phyloP scores from a whole-genome alignment of 2,113 vertebrate genomes.

The Junco hyemalis region DNA sequence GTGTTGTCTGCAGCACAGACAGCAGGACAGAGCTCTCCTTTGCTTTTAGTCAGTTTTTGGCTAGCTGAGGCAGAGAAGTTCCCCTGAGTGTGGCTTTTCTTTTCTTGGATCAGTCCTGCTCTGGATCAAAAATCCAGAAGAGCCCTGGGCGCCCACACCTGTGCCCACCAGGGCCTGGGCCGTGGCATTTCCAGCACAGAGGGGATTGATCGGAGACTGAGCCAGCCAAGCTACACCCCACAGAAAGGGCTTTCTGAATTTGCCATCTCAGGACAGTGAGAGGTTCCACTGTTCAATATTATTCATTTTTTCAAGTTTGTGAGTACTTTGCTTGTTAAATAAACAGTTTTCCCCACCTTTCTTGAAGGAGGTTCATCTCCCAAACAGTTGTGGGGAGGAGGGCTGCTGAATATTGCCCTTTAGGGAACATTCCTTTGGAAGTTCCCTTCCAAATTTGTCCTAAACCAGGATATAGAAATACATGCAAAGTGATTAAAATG shows the following conservation, averaged over 20 bases:
- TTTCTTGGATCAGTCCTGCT: too few species aligned
- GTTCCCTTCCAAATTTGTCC: not conserved
- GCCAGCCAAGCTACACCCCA: fast-evolving
- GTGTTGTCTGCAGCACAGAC: not conserved
- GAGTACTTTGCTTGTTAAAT: not conserved
- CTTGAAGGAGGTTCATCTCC: not conserved
- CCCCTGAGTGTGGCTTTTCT: not conserved
- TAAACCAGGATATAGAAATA: not conserved
- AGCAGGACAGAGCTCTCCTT: not conserved
- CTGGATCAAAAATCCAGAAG: not conserved
- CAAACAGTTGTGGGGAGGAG: not conserved
- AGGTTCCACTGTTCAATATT: too few species aligned
- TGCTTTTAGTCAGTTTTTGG: too few species aligned
- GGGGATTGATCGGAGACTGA: not conserved
- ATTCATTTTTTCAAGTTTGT: not conserved
- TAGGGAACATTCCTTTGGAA: not conserved
- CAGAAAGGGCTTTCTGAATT: fast-evolving
- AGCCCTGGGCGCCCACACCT: fast-evolving
- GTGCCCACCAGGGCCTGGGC: fast-evolving
- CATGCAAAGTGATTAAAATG: not conserved
- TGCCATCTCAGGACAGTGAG: not conserved
- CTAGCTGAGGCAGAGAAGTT: not conserved
- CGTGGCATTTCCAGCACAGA: fast-evolving
- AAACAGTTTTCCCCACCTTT: not conserved
- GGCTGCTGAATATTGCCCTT: not conserved